Evolutionary conservation across 2,797 vertebrate genomes (phyloP), one percentile per base, ranked within the genome.

Genomic region (Anniella stebbinsi): DNA sequence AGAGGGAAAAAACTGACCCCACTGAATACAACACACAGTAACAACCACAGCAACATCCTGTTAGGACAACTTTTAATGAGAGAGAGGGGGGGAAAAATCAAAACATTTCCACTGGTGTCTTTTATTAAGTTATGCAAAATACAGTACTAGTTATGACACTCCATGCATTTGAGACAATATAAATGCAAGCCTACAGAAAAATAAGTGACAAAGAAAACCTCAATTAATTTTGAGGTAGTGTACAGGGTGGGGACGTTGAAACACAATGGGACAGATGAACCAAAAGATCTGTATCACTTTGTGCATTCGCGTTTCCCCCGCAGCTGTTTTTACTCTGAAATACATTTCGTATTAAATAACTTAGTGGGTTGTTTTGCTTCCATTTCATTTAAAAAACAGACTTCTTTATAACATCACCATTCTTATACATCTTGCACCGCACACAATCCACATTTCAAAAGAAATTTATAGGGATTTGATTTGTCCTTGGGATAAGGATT

Each of bases 41-140:
- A 73, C 48, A 28, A 6, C 81, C 4, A 76, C 51, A 25, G 8
- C 84, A 63, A 21, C 18, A 0, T 5, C 89, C 80, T 80, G 69
- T 9, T 10, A 25, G 45, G 12, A 48, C 51, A 33, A 70, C 63
- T 92, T 92, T 91, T 90, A 91, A 69, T 91, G 69, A 91, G 88
- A 83, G 41, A 88, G 91, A 93, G 38, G 12, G 54, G 82, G 41
- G 87, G 90, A 92, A 36, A 51, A 83, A 41, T 28, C 41, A 15
- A 51, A 87, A 81, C 88, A 94, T 95, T 93, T 97, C 95, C 96
- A 97, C 95, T 89, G 89, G 92, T 93, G 95, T 96, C 96, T 97
- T 98, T 98, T 97, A 98, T 98, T 97, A 94, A 93, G 83, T 97
- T 96, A 94, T 95, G 96, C 93, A 94, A 97, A 97, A 95, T 96